Conservation (phyloP, 53 echinoderm and acorn worm genomes). For the Hippasteria phrygiana region DNA sequence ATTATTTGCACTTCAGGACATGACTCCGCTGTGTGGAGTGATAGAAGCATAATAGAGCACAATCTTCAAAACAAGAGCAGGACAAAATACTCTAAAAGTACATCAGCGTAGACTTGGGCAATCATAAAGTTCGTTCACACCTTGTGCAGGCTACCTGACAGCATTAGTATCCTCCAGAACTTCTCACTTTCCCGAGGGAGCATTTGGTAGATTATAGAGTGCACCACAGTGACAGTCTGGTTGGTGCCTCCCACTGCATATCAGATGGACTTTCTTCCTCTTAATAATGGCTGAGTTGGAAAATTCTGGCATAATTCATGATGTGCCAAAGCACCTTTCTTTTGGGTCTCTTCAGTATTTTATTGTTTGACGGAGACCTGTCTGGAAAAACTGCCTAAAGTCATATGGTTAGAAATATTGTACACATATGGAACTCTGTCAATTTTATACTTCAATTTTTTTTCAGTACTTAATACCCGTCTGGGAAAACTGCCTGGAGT, state of each 20-base stretch:
- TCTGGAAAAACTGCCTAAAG: no score
- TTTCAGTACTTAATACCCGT: no score
- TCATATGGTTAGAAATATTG: no score
- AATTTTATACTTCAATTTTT: no score
- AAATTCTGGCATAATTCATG: no score
- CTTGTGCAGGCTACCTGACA: not conserved
- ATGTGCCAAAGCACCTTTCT: not conserved
- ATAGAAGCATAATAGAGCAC: no score
- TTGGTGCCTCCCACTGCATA: not conserved
- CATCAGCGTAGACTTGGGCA: not conserved
- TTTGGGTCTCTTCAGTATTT: no score
- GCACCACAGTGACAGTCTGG: conserved; percentile 17
- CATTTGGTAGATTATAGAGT: conserved; percentile 15
- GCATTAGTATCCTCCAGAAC: conserved; percentile 31
- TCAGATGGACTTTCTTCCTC: conserved; percentile 16
- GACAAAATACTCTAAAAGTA: not conserved
- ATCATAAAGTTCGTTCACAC: conserved; percentile 6
- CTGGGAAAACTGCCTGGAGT: no score
- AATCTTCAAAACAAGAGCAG: not conserved
- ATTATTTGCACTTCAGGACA: no score
- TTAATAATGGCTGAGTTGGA: not conserved
- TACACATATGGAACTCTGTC: no score
- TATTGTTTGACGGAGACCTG: no score
- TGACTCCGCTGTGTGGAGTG: no score
- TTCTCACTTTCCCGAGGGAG: not conserved